Conservation (phyloP, 2,113 vertebrate genomes). For the Elgaria multicarinata region DNA sequence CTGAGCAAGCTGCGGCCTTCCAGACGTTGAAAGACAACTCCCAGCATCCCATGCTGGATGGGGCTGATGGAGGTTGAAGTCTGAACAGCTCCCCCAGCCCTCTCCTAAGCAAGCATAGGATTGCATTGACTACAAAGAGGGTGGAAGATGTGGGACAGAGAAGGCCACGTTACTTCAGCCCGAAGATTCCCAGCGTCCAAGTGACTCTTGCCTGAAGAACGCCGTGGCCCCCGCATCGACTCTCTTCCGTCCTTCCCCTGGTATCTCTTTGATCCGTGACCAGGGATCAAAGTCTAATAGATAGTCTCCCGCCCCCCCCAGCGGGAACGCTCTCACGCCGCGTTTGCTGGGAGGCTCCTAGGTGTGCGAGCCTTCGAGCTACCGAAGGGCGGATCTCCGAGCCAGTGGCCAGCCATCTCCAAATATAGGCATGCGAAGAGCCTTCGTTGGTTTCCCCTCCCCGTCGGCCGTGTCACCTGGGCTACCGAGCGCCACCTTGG, state of each 20-base stretch:
- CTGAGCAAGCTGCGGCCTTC: too few relatives aligned
- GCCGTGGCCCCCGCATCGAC: background rate
- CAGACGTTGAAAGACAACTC: too few relatives aligned
- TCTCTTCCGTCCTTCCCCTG: background rate
- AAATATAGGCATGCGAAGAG: conserved; percentile 40
- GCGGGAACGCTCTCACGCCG: background rate
- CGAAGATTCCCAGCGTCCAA: too few relatives aligned
- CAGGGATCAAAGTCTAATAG: background rate
- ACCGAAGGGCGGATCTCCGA: background rate
- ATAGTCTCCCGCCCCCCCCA: too few relatives aligned
- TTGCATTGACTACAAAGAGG: background rate
- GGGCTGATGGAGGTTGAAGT: too few relatives aligned
- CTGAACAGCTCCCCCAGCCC: too few relatives aligned
- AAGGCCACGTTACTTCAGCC: background rate
- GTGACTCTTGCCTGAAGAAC: background rate
- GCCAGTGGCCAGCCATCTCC: conserved; percentile 17
- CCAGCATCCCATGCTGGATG: too few relatives aligned
- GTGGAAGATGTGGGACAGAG: too few relatives aligned
- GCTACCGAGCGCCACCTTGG: conserved; percentile 4
- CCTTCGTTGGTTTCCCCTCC: background rate
- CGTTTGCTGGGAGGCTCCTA: background rate
- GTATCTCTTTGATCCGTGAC: background rate
- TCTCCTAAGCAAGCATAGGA: too few relatives aligned
- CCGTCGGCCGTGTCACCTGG: conserved; percentile 16
- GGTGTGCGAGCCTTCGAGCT: background rate